Base-by-base conservation (phyloP, 2,888 invertebrate species). In the Pyrrhia umbra region DNA sequence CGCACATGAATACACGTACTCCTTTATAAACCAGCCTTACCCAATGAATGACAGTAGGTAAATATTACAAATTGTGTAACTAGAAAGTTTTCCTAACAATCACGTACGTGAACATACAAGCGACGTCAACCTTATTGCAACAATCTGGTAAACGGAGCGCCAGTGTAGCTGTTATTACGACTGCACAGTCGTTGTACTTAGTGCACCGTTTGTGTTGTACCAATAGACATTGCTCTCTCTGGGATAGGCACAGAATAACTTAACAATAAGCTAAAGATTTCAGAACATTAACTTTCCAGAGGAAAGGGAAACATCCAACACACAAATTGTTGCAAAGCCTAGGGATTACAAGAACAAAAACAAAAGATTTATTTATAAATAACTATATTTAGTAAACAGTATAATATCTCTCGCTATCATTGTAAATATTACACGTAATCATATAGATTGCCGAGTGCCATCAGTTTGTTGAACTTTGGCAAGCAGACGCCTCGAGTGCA, bases 321-420 rank as follows among this genome's bases (percentile, higher is more conserved):
- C n/a, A n/a, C n/a, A n/a, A n/a, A n/a, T n/a, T n/a, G n/a, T n/a
- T n/a, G n/a, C n/a, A n/a, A 23, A 4, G 8, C 10, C 27, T 9
- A 10, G 27, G 27, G 9, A 6, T 8, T 2, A 30, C 10, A n/a
- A 15, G 8, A 18, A 15, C 20, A 15, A 23, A 55, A 49, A 50
- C 20, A 51, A n/a, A 25, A 0, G 13, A 0, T 46, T 40, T 54
- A n/a, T 64, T 58, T 60, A 76, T 80, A 77, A 80, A 75, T 79
- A 79, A 54, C 47, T 68, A 67, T 80, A 67, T 80, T 75, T 65
- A 75, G 21, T 56, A 54, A 79, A 80, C 68, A 77, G 67, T 70
- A 60, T 62, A 74, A 75, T 65, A 73, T 65, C 45, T 78, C 64
- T 69, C 21, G 58, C 20, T 57, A 54, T 39, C 46, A 71, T 49